Evolutionary conservation across 1,140 invertebrate species (phyloP).

Genomic region (Lithobius niger): DNA sequence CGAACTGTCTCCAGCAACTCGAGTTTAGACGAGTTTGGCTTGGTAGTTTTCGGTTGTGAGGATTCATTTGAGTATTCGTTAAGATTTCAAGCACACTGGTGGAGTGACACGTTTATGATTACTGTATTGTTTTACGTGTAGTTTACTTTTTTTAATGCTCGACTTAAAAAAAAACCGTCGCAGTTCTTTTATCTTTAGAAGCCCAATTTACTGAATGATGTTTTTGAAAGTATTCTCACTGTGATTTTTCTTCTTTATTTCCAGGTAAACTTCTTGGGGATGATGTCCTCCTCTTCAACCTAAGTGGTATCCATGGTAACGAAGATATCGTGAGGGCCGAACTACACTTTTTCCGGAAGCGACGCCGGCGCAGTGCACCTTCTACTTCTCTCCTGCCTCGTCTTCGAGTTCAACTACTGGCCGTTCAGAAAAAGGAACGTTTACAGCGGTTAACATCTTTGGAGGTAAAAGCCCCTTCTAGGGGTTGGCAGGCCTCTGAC

Average conservation of each 20-base stretch:
- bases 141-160: too few species aligned
- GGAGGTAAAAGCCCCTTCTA: slow-evolving; percentile 16
- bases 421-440: slow-evolving; percentile 9
- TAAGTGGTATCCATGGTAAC: slow-evolving; percentile 24
- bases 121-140: too few species aligned
- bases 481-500: slow-evolving; percentile 29
- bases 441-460: slow-evolving; percentile 20
- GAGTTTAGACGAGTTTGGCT: too few species aligned
- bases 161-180: too few species aligned
- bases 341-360: slow-evolving; percentile 27
- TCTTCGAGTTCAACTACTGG: not conserved
- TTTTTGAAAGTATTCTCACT: not conserved
- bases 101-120: too few species aligned
- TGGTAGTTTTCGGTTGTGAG: too few species aligned
- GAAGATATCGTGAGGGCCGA: slow-evolving; percentile 29
- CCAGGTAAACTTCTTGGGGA: not conserved
- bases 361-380: slow-evolving; percentile 14
- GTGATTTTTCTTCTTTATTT: not conserved
- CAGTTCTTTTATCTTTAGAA: too few species aligned
- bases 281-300: slow-evolving; percentile 27
- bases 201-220: too few species aligned
- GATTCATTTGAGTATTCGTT: too few species aligned
- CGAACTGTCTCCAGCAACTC: too few species aligned
- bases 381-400: too few species aligned
- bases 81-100: too few species aligned